phyloP scores from a whole-genome alignment of 1,140 invertebrate genomes.

The Leptinotarsa undecemlineata region DNA sequence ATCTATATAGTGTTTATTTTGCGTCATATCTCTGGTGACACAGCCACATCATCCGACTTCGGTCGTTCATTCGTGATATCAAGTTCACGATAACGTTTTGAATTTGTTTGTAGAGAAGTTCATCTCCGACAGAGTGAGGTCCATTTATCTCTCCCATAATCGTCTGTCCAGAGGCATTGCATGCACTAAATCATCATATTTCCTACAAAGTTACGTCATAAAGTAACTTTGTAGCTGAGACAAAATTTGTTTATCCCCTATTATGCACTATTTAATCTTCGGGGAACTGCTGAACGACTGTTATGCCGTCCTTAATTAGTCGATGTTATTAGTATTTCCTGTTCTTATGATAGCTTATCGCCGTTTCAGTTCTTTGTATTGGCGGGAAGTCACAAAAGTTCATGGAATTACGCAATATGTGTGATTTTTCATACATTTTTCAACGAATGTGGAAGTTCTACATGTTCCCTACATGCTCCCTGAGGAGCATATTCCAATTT shows the following conservation, averaged over 20 bases:
- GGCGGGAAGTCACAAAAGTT: too few species aligned
- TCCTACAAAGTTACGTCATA: slow-evolving; percentile 6
- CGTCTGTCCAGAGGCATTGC: background rate
- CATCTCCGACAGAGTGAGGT: background rate
- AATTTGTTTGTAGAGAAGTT: slow-evolving; percentile 8
- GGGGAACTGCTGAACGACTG: background rate
- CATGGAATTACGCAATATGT: too few species aligned
- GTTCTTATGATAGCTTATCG: background rate
- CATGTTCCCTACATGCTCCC: too few species aligned
- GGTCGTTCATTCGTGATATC: background rate
- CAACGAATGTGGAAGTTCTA: too few species aligned
- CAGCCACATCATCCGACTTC: too few species aligned
- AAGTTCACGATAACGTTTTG: background rate
- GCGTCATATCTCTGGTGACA: too few species aligned
- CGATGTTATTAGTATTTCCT: slow-evolving; percentile 1
- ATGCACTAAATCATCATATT: slow-evolving; percentile 4
- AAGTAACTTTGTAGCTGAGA: background rate
- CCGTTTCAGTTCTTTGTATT: background rate
- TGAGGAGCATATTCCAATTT: too few species aligned
- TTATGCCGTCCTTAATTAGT: background rate
- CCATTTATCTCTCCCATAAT: background rate
- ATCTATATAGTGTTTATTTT: too few species aligned
- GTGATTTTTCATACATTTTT: too few species aligned
- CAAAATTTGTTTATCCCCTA: slow-evolving; percentile 3
- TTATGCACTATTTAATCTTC: background rate